These are phyloP conservation scores for Geotrypetes seraphini DNA, from an alignment of 2,797 vertebrate genomes.

Conservation along the genomic window DNA sequence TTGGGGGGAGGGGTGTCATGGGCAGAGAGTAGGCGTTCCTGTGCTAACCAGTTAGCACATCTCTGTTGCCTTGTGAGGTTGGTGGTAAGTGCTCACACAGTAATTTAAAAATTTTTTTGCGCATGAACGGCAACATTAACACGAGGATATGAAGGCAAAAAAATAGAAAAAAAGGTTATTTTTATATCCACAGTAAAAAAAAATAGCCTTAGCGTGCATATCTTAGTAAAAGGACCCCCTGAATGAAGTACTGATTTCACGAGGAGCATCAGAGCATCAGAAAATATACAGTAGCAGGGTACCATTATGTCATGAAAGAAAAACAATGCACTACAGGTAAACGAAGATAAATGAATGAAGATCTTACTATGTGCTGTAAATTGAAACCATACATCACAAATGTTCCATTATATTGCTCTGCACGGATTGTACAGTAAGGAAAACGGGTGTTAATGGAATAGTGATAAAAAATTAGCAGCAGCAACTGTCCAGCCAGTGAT, in stretches of 20 bases:
- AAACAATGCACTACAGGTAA: constrained; percentile 56
- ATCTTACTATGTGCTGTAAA: constrained; percentile 59
- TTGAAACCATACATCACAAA: constrained; percentile 61
- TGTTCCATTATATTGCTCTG: constrained; percentile 57
- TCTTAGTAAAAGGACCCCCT: too few species aligned
- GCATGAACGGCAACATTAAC: too few species aligned
- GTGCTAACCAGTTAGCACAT: too few species aligned
- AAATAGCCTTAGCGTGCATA: too few species aligned
- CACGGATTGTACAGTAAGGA: constrained; percentile 43
- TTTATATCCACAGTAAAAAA: too few species aligned
- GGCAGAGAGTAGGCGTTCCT: too few species aligned
- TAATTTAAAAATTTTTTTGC: too few species aligned
- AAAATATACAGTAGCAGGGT: constrained; percentile 50
- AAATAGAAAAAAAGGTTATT: too few species aligned
- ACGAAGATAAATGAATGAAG: constrained; percentile 68
- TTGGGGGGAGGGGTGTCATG: too few species aligned
- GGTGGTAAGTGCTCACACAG: too few species aligned
- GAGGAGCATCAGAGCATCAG: constrained; percentile 56
- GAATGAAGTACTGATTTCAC: constrained; percentile 66
- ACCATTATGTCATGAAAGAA: constrained; percentile 48
- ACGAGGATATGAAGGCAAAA: too few species aligned
- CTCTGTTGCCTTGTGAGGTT: too few species aligned
- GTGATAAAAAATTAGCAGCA: constrained; percentile 45
- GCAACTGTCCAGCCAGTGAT: constrained; percentile 26
- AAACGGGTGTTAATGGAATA: constrained; percentile 48